Evolutionary conservation across 2,113 vertebrate species (phyloP).

Genomic region (Gallinago undulata): DNA sequence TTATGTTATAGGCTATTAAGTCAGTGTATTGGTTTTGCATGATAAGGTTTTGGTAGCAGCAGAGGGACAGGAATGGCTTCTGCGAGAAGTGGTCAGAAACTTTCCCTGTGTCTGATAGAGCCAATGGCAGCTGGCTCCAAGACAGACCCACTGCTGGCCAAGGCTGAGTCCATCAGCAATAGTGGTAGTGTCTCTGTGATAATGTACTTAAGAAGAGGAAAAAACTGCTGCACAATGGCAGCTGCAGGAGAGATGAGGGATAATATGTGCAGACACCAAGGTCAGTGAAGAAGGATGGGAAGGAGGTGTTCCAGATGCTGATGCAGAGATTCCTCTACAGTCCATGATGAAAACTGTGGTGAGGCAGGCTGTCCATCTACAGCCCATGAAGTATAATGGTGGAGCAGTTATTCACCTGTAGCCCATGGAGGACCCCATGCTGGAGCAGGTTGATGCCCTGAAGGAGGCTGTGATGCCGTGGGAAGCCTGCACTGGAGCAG

Average conservation of each 20-base stretch:
- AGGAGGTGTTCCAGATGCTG: accelerated
- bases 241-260: not conserved
- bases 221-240: not conserved
- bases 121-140: not conserved
- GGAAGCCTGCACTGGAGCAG: not conserved
- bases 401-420: not conserved
- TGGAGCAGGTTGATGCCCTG: not conserved
- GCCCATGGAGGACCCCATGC: accelerated
- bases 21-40: not conserved
- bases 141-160: accelerated
- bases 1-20: not conserved
- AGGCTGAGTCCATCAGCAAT: accelerated
- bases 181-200: accelerated
- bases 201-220: not conserved
- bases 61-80: not conserved
- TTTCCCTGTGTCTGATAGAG: accelerated
- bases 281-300: not conserved
- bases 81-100: not conserved
- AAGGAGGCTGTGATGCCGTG: not conserved
- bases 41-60: not conserved
- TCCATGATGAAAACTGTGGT: no score
- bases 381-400: not conserved
- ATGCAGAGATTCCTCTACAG: not conserved
- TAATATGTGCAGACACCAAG: not conserved
- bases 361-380: not conserved